Evolutionary conservation across 2,113 vertebrate species (phyloP), one percentile per base, ranked within the genome.

Genomic region (Syrmaticus mikado): DNA sequence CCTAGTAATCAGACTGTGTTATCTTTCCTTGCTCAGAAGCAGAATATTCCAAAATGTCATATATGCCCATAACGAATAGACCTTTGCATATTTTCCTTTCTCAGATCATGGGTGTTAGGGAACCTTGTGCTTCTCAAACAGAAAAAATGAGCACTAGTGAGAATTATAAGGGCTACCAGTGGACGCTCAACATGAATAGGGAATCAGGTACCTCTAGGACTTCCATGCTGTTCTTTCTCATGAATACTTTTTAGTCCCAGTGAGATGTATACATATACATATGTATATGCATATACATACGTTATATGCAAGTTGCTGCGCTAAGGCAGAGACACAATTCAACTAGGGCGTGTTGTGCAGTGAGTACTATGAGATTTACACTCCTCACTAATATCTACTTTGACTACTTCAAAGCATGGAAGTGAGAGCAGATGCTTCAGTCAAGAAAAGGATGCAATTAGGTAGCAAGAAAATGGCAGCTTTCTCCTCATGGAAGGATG

Each of bases 1-100:
- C 36, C 61, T 40, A 40, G 25, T 64, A 40, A 64, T 28, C 0
- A 0, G 43, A 61, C 22, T 60, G 15, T 2, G 4, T 89, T 20
- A 40, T 43, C 24, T 76, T 78, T 76, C 48, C n/a, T 60, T 85
- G 8, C 13, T 70, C 48, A 66, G 62, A 82, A 21, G 4, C 19
- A 43, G 4, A 16, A 27, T 45, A 32, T 25, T 30, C 52, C 3
- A 14, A 84, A 65, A 8, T 41, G 70, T 34, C 20, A 20, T 16
- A 25, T 28, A 27, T 46, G 17, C 3, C 17, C 20, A 21, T 27
- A 55, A 79, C 76, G 50, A 82, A 72, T 46, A 36, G 24, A 67
- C 78, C 17, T 53, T 14, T 25, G 79, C 17, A 11, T 60, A 0
- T 52, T 91, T 90, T 67, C 16, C 41, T 66, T 50, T 25, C 64